phyloP scores from a whole-genome alignment of 2,113 vertebrate genomes.

The Datnioides undecimradiatus region DNA sequence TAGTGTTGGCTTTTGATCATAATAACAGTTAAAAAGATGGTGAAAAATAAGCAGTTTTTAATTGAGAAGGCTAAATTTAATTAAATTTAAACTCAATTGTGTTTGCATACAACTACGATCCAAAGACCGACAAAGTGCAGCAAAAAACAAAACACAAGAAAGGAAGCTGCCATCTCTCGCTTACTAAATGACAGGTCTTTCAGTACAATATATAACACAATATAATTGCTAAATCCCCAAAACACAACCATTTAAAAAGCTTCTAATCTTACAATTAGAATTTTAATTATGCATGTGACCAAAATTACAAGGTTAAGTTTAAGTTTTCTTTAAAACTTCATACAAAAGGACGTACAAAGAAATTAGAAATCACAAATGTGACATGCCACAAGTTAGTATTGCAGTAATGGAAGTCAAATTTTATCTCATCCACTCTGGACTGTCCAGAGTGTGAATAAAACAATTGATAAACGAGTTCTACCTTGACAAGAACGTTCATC shows the following conservation, averaged over 20 bases:
- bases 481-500: constrained; percentile 98
- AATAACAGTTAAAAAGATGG: constrained; percentile 16
- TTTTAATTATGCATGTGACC: neutral
- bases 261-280: neutral
- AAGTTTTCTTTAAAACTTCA: neutral
- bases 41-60: neutral
- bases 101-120: constrained; percentile 21
- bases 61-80: too few species aligned
- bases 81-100: constrained; percentile 28
- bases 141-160: neutral
- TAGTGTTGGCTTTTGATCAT: neutral
- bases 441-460: neutral
- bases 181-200: neutral
- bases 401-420: neutral
- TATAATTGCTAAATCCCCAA: neutral
- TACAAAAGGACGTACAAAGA: neutral
- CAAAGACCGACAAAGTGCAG: neutral
- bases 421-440: neutral
- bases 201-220: neutral
- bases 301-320: neutral
- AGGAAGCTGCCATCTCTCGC: neutral
- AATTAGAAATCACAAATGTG: neutral
- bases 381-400: neutral
- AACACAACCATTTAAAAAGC: neutral
- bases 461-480: constrained; percentile 72